These are phyloP conservation scores for Drosophila birchii DNA, from an alignment of 2,888 invertebrate species.

Conservation along the genomic window DNA sequence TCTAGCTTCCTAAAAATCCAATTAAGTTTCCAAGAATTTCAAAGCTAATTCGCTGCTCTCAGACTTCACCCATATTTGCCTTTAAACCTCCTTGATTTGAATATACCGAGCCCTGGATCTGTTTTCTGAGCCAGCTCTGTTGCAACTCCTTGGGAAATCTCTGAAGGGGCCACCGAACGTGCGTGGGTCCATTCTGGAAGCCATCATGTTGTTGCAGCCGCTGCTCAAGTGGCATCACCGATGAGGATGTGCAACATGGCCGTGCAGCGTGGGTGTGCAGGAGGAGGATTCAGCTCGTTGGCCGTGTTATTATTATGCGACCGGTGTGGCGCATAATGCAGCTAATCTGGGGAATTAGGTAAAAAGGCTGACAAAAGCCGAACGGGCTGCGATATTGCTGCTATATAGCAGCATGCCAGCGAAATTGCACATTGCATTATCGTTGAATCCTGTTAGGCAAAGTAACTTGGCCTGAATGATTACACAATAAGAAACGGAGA, in stretches of 20 bases:
- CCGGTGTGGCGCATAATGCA: constrained; percentile 78
- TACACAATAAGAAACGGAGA: not conserved
- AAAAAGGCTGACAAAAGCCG: constrained; percentile 72
- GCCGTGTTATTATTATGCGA: constrained; percentile 66
- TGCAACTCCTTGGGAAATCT: constrained; percentile 34
- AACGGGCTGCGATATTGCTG: constrained; percentile 53
- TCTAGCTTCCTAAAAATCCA: not conserved
- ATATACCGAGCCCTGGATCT: constrained; percentile 17
- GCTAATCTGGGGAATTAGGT: constrained; percentile 80
- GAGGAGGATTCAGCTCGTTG: constrained; percentile 37
- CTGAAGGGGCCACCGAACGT: constrained; percentile 32
- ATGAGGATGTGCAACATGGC: constrained; percentile 17
- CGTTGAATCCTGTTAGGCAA: constrained; percentile 76
- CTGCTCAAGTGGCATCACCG: constrained; percentile 12
- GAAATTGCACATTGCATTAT: constrained; percentile 69
- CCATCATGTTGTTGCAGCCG: constrained; percentile 19
- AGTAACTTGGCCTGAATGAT: constrained; percentile 57
- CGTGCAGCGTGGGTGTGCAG: constrained; percentile 17
- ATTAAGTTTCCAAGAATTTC: not conserved
- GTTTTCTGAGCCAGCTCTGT: constrained; percentile 17
- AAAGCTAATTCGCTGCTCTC: not conserved
- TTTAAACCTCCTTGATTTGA: constrained; percentile 16
- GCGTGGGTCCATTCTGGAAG: constrained; percentile 38
- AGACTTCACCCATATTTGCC: constrained; percentile 5
- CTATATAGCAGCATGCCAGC: constrained; percentile 14